phyloP scores from a whole-genome alignment of 2,113 vertebrate species.

The Myocastor coypus region DNA sequence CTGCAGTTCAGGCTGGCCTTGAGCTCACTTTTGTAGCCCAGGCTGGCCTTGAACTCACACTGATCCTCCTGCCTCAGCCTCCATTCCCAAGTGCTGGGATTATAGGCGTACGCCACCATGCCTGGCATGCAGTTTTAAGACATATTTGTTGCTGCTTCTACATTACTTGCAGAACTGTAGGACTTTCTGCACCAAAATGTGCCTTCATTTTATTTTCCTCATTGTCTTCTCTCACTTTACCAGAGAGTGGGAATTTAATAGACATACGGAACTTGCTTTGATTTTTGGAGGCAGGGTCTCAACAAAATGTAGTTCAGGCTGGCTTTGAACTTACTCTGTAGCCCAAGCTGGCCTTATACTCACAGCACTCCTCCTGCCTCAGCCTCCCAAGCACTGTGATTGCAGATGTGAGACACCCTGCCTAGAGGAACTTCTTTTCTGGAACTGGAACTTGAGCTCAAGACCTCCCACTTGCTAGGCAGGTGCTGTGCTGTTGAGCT shows the following conservation, averaged over 20 bases:
- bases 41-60: too few species aligned
- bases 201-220: background rate
- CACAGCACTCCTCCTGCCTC: background rate
- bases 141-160: background rate
- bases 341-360: background rate
- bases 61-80: too few species aligned
- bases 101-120: too few species aligned
- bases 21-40: too few species aligned
- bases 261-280: background rate
- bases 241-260: slow-evolving; percentile 14
- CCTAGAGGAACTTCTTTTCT: background rate
- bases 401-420: background rate
- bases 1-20: too few species aligned
- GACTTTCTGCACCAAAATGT: background rate
- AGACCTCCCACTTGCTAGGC: too few species aligned
- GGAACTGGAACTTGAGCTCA: too few species aligned
- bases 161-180: background rate
- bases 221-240: slow-evolving; percentile 27
- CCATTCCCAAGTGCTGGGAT: too few species aligned
- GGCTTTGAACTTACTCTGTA: background rate
- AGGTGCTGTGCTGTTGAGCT: too few species aligned
- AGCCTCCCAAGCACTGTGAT: background rate
- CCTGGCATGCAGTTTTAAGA: background rate
- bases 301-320: too few species aligned
- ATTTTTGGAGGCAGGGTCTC: background rate